These are phyloP conservation scores for Neoaliturus tenellus DNA, from an alignment of 2,888 invertebrate species.

Conservation along the genomic window DNA sequence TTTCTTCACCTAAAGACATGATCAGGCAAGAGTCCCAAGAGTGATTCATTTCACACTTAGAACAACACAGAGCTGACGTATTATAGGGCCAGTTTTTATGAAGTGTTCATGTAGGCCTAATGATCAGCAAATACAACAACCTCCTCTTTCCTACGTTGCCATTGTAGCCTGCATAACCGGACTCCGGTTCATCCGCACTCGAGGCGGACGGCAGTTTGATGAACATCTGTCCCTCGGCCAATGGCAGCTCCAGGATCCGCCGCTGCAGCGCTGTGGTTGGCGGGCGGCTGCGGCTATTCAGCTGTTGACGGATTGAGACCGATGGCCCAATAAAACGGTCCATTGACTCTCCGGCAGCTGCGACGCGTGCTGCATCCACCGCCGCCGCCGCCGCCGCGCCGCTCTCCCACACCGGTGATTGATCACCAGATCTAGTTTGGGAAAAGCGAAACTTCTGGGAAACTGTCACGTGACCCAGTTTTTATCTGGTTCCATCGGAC, in stretches of 20 bases:
- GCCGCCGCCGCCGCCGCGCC: neutral
- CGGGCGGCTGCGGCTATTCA: conserved; percentile 41
- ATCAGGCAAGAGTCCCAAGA: no score
- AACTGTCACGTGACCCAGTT: neutral
- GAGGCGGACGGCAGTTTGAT: neutral
- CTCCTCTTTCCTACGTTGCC: no score
- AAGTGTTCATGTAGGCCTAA: no score
- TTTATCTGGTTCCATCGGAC: no score
- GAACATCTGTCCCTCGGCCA: neutral
- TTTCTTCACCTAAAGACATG: no score
- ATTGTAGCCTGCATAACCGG: no score
- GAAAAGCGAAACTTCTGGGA: neutral
- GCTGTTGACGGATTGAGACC: conserved; percentile 55
- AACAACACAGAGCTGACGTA: no score
- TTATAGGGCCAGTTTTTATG: no score
- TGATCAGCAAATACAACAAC: no score
- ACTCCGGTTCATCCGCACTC: neutral
- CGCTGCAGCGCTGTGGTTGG: conserved; percentile 39
- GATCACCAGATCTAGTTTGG: neutral
- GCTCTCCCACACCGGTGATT: neutral
- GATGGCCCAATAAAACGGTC: conserved; percentile 58
- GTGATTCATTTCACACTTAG: no score
- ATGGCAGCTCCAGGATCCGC: neutral
- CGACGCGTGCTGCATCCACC: conserved; percentile 2
- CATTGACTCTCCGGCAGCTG: conserved; percentile 52